A percentile compares a stretch with the other conserved stretches of the same genome.
Evolutionary conservation across 2,888 invertebrate species (phyloP).

Genomic region (Diarsia dahlii): DNA sequence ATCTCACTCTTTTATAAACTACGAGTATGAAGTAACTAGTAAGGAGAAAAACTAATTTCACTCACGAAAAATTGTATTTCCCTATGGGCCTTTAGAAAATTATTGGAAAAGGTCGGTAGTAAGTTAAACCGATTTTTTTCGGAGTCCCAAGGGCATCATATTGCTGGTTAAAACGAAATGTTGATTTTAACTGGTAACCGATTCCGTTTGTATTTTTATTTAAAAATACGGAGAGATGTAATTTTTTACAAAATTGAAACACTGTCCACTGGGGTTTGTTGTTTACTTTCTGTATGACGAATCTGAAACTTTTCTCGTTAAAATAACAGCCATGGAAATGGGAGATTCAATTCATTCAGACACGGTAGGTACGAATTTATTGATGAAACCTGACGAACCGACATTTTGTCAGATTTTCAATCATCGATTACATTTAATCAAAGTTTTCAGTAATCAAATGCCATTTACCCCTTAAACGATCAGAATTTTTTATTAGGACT

Average conservation of each 20-base stretch:
- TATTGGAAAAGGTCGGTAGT: slow-evolving; percentile 46
- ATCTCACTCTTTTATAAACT: neutral
- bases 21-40: neutral
- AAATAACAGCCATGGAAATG: slow-evolving; percentile 14
- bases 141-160: slow-evolving; percentile 53
- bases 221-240: slow-evolving; percentile 10
- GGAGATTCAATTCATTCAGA: neutral
- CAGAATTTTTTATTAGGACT: neutral
- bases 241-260: slow-evolving; percentile 46
- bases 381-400: neutral
- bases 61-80: slow-evolving; percentile 35
- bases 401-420: neutral
- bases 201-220: slow-evolving; percentile 32
- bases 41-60: slow-evolving; percentile 27
- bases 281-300: slow-evolving; percentile 8
- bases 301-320: slow-evolving; percentile 34
- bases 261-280: slow-evolving; percentile 3
- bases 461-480: neutral
- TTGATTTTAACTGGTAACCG: slow-evolving; percentile 48
- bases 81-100: slow-evolving; percentile 42
- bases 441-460: neutral
- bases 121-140: slow-evolving; percentile 54
- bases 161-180: slow-evolving; percentile 48
- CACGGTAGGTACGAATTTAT: neutral
- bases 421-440: neutral